A percentile compares a stretch with the other conserved stretches of the same genome.
Evolutionary conservation across 2,888 invertebrate species (phyloP).

Genomic region (Marronus borbonicus): DNA sequence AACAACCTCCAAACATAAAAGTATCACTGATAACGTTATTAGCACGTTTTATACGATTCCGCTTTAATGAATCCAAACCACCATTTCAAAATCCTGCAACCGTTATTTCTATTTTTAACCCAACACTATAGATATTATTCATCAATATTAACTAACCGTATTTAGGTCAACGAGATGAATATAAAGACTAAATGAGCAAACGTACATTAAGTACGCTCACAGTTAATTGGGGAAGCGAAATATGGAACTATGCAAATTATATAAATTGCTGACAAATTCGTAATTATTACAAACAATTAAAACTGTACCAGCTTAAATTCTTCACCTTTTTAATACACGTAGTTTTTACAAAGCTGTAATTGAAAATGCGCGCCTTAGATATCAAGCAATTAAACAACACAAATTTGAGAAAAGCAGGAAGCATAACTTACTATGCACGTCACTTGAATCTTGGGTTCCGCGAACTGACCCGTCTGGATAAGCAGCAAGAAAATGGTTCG

Average conservation of each 20-base stretch:
- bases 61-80: too few species aligned
- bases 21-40: too few species aligned
- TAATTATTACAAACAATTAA: not conserved
- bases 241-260: not conserved
- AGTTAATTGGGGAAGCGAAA: not conserved
- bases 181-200: not conserved
- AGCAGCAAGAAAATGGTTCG: slow-evolving; percentile 73
- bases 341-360: not conserved
- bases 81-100: too few species aligned
- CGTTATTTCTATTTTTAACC: not conserved
- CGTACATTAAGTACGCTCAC: not conserved
- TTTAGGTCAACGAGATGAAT: slow-evolving; percentile 8
- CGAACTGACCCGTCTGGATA: slow-evolving; percentile 72
- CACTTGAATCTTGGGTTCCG: slow-evolving; percentile 72
- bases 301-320: not conserved
- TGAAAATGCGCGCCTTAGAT: not conserved
- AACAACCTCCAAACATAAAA: too few species aligned
- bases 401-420: not conserved
- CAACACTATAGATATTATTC: not conserved
- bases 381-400: not conserved
- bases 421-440: slow-evolving; percentile 71
- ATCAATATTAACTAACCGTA: not conserved
- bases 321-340: not conserved
- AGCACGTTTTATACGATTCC: too few species aligned
- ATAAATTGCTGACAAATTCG: not conserved